Conservation (phyloP, 2,888 invertebrate species). For the Leucozona laternaria region DNA sequence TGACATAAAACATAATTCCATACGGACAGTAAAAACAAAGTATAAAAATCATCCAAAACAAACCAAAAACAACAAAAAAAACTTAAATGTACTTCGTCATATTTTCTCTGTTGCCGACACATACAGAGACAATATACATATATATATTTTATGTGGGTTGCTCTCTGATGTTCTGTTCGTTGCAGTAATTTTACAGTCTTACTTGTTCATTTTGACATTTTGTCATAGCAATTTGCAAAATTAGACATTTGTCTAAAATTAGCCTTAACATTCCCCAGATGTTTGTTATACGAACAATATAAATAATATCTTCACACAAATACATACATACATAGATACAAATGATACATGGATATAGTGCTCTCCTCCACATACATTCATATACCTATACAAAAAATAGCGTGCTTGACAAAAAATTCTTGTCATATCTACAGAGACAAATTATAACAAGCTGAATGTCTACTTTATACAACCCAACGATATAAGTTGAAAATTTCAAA, state of each 20-base stretch:
- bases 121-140: not conserved
- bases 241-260: conserved; percentile 75
- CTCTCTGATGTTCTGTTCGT: not conserved
- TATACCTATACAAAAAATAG: not conserved
- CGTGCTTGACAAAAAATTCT: conserved; percentile 69
- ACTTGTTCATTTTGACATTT: conserved; percentile 74
- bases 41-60: conserved; percentile 13
- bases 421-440: conserved; percentile 73
- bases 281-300: conserved; percentile 63
- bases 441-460: conserved; percentile 67
- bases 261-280: conserved; percentile 75
- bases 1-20: conserved; percentile 53
- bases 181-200: conserved; percentile 70
- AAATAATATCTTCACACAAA: not conserved
- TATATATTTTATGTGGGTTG: conserved; percentile 62
- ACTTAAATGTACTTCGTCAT: conserved; percentile 23
- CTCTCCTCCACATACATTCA: conserved; percentile 31
- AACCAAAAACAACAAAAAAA: not conserved
- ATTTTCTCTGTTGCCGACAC: conserved; percentile 28
- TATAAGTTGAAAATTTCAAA: conserved; percentile 27
- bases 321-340: not conserved
- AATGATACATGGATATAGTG: not conserved
- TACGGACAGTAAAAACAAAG: conserved; percentile 33
- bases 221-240: conserved; percentile 76
- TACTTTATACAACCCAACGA: conserved; percentile 18